Evolutionary conservation across 1,140 invertebrate genomes (phyloP).

Genomic region (Scaptomyza graminum): DNA sequence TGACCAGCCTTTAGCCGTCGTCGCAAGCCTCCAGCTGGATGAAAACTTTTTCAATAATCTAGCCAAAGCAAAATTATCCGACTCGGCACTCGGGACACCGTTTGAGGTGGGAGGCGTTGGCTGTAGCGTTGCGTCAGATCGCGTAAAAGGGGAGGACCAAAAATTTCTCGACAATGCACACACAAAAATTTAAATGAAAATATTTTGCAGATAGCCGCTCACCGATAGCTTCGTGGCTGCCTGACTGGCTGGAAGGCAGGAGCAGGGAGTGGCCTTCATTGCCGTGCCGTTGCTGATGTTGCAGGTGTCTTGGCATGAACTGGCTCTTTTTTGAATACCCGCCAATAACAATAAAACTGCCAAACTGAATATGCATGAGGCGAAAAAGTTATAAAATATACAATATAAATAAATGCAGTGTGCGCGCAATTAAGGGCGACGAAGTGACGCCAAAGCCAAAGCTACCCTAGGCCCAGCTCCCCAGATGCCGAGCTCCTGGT

Average conservation of each 20-base stretch:
- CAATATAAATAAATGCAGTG: conserved; percentile 77
- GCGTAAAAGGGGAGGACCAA: conserved; percentile 47
- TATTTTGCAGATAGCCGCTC: conserved; percentile 58
- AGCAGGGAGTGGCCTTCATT: background rate
- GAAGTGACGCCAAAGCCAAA: conserved; percentile 51
- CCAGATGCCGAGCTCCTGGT: background rate
- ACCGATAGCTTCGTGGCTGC: conserved; percentile 45
- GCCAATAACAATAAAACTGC: conserved; percentile 79
- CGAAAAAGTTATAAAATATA: conserved; percentile 72
- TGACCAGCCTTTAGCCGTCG: conserved; percentile 23
- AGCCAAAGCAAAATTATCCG: conserved; percentile 64
- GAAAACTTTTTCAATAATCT: conserved; percentile 75
- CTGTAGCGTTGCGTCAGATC: no score
- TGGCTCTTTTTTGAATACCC: conserved; percentile 57
- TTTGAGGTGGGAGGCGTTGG: conserved; percentile 23
- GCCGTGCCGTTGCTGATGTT: background rate
- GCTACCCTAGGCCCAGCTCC: conserved; percentile 6
- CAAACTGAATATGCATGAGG: conserved; percentile 77
- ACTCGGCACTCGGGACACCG: conserved; percentile 31
- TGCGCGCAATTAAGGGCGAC: conserved; percentile 74
- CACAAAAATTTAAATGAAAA: conserved; percentile 73
- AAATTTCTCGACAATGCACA: conserved; percentile 58
- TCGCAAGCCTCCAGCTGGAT: conserved; percentile 36
- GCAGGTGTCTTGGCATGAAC: conserved; percentile 49
- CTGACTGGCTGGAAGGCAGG: background rate